Evolutionary conservation across 2,797 vertebrate species (phyloP).

Genomic region (Hippopotamyrus pictus): DNA sequence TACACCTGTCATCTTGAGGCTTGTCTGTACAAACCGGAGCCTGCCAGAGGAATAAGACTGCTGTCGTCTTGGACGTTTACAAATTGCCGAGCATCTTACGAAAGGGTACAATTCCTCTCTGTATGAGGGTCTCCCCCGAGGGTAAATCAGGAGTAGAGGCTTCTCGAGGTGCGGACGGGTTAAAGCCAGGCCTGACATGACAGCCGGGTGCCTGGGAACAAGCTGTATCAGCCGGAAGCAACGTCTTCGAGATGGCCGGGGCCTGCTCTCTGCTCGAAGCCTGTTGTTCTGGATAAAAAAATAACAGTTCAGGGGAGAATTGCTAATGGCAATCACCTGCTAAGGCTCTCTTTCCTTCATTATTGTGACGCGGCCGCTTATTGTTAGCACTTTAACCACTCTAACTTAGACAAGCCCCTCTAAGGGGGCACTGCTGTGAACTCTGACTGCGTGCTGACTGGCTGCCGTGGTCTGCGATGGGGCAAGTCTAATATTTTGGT

Average conservation of each 20-base stretch:
- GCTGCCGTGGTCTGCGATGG: neutral
- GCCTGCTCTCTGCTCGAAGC: neutral
- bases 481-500: neutral
- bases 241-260: neutral
- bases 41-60: neutral
- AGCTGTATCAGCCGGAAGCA: neutral
- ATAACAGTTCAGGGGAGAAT: neutral
- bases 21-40: neutral
- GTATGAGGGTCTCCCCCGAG: neutral
- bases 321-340: neutral
- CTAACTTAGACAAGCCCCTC: neutral
- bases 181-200: neutral
- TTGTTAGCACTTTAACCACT: neutral
- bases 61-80: neutral
- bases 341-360: neutral
- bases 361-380: neutral
- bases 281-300: neutral
- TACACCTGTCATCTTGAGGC: neutral
- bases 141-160: neutral
- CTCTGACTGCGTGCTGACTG: neutral
- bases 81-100: neutral
- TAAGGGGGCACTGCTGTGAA: neutral
- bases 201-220: neutral
- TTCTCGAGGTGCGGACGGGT: neutral
- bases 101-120: neutral